Conservation (phyloP, 2,113 vertebrate genomes). For the Oncorhynchus tshawytscha region DNA sequence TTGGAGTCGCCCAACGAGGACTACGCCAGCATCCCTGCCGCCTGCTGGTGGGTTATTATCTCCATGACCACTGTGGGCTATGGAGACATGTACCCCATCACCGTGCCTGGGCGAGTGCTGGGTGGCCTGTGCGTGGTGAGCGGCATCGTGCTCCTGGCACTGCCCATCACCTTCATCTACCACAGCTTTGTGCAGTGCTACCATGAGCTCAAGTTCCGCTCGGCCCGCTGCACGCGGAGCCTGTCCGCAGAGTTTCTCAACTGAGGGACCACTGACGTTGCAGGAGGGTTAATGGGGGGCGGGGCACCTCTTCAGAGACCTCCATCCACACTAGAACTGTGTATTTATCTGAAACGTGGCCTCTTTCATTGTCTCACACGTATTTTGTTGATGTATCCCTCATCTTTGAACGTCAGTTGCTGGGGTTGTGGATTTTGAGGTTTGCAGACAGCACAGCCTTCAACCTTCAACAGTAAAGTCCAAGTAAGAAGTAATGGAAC, state of each 20-base stretch:
- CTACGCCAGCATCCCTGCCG: slow-evolving; percentile 93
- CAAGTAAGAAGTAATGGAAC: background rate
- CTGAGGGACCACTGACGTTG: slow-evolving; percentile 53
- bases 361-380: background rate
- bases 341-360: background rate
- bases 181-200: slow-evolving; percentile 98
- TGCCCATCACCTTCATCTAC: slow-evolving; percentile 98
- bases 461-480: background rate
- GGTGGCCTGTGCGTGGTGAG: slow-evolving; percentile 95
- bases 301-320: background rate
- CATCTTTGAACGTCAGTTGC: background rate
- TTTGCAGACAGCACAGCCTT: background rate
- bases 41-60: slow-evolving; percentile 99
- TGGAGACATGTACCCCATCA: slow-evolving; percentile 95
- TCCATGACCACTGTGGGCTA: slow-evolving; percentile 98
- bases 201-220: slow-evolving; percentile 90
- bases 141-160: slow-evolving; percentile 89
- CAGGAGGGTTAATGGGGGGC: background rate
- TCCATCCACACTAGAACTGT: background rate
- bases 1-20: slow-evolving; percentile 88
- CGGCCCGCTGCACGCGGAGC: slow-evolving; percentile 80
- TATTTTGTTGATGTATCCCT: background rate
- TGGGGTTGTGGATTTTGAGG: background rate
- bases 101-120: slow-evolving; percentile 89
- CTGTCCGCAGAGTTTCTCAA: slow-evolving; percentile 85